Evolutionary conservation across 2,113 vertebrate species (phyloP).

Genomic region (Percopsis transmontana): DNA sequence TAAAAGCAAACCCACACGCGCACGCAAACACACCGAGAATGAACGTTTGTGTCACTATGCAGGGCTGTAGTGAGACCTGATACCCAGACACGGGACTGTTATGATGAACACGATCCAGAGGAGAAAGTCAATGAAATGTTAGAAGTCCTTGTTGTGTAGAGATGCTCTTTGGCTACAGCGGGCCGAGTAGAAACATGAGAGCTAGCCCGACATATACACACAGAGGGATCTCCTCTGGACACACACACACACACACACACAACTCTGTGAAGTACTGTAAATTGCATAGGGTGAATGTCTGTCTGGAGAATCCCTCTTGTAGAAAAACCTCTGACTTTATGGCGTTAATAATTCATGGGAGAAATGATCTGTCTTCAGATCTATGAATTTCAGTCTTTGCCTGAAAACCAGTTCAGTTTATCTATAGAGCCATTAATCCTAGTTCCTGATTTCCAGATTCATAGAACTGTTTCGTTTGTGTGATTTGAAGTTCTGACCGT

Average conservation of each 20-base stretch:
- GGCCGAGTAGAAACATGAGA: background rate
- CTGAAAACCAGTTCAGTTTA: too few relatives aligned
- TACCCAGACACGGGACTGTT: background rate
- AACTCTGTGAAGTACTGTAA: background rate
- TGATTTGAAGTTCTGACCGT: too few relatives aligned
- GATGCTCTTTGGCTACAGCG: background rate
- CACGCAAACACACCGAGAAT: background rate
- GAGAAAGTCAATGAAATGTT: background rate
- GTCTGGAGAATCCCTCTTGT: too few relatives aligned
- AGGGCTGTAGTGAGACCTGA: background rate
- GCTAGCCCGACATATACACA: background rate
- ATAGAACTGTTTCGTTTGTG: too few relatives aligned
- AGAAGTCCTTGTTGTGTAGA: background rate
- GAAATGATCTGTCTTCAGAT: too few relatives aligned
- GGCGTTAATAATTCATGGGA: too few relatives aligned
- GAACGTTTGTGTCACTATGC: background rate
- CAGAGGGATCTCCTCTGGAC: background rate
- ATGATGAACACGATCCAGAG: background rate
- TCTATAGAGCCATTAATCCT: too few relatives aligned
- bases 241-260: background rate
- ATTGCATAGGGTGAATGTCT: too few relatives aligned
- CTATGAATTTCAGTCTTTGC: too few relatives aligned
- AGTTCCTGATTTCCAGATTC: too few relatives aligned
- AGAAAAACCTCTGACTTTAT: too few relatives aligned
- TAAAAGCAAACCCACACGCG: background rate